Conservation (phyloP, 2,888 invertebrate genomes). For the Zhuqinia jingwanae region DNA sequence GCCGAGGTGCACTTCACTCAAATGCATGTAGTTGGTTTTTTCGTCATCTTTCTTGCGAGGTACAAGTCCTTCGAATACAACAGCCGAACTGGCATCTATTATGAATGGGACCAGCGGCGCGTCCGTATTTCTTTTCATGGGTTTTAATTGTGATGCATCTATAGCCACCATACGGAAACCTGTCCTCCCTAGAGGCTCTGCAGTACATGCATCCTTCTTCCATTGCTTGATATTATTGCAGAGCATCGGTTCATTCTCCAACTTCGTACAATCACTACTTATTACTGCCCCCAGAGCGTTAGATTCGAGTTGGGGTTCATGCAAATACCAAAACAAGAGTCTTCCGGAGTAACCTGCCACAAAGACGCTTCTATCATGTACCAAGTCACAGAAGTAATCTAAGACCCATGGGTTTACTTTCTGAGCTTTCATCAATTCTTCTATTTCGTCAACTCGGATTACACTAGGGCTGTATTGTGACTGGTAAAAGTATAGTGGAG, state of each 20-base stretch:
- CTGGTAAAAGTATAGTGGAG: not conserved
- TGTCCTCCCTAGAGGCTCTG: not conserved
- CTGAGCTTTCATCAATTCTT: conserved; percentile 39
- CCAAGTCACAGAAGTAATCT: conserved; percentile 4
- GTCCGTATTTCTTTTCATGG: conserved; percentile 46
- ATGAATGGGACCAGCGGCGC: conserved; percentile 75
- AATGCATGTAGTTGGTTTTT: conserved; percentile 19
- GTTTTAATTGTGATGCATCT: conserved; percentile 12
- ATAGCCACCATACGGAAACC: conserved; percentile 51
- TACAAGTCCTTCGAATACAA: conserved; percentile 71
- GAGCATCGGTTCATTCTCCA: not conserved
- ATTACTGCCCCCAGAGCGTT: not conserved
- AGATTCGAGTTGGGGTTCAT: conserved; percentile 16
- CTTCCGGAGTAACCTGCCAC: conserved; percentile 68
- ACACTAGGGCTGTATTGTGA: conserved; percentile 61
- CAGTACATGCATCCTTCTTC: conserved; percentile 15
- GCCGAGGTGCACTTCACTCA: conserved; percentile 65
- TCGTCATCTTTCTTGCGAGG: conserved; percentile 25
- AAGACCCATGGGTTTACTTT: conserved; percentile 27
- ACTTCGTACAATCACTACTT: not conserved
- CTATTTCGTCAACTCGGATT: conserved; percentile 28
- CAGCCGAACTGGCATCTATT: conserved; percentile 55
- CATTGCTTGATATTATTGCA: conserved; percentile 11
- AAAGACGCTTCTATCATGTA: conserved; percentile 59
- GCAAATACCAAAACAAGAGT: conserved; percentile 74